Evolutionary conservation across 2,113 vertebrate genomes (phyloP), one percentile per base, ranked within the genome.

Genomic region (Poeciliopsis retropinna): DNA sequence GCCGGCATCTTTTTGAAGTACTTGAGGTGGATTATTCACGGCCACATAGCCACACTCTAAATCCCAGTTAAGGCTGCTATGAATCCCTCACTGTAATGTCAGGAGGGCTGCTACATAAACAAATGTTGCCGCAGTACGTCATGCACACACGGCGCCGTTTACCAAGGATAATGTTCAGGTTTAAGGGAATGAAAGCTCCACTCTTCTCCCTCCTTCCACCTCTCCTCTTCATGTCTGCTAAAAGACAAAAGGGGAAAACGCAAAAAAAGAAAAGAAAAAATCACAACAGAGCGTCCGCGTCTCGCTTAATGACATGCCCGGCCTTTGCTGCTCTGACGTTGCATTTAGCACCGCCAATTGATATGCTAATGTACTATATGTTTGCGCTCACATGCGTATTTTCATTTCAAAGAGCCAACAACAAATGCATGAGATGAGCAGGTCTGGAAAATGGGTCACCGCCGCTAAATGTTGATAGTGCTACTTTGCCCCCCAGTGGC

Each of bases 401-500:
- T 92, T 91, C 72, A 85, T 87, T 92, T 86, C 78, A 92, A 92
- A 87, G 86, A 78, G 73, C 75, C 81, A 72, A 82, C 86, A 89
- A 90, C 88, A 91, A 92, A 88, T 76, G 88, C 84, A 81, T 44
- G 67, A 86, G 85, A 83, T 67, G 75, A 86, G 78, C 76, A 88
- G 70, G 74, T 91, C 88, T 84, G 77, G 79, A 92, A 94, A 94
- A 92, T 95, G 92, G 94, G 94, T 95, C 94, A 95, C 80, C 75
- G 85, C 84, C 88, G 81, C 76, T 67, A 75, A 80, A 79, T 79
- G 90, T 94, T 77, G 83, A 90, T 85, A 92, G 94, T 90, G 86
- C 92, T 90, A 83, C 89, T 94, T 94, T 94, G 93, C 94, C 94
- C 94, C 93, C 94, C 80, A 93, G 94, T 95, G 94, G 94, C 81